A percentile compares a stretch with the other conserved stretches of the same genome.
phyloP scores from a whole-genome alignment of 2,113 vertebrate species.

The Malurus cyaneus region DNA sequence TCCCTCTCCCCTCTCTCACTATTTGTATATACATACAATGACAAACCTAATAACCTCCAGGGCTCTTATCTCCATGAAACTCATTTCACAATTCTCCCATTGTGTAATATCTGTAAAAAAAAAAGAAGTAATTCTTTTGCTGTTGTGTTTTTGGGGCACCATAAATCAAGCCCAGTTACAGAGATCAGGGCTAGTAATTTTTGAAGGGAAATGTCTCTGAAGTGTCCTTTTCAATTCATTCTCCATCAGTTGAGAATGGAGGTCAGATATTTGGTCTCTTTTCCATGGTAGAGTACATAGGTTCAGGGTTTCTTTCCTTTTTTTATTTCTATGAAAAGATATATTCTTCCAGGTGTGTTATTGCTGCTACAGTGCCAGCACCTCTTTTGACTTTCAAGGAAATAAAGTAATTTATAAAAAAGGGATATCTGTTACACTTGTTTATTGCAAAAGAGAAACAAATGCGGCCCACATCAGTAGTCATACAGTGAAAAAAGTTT shows the following conservation, averaged over 20 bases:
- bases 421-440: not conserved
- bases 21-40: not conserved
- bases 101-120: not conserved
- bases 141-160: not conserved
- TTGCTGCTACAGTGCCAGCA: not conserved
- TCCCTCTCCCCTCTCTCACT: not conserved
- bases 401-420: not conserved
- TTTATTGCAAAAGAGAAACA: not conserved
- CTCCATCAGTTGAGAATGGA: not conserved
- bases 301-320: not conserved
- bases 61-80: conserved; percentile 32
- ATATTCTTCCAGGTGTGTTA: not conserved
- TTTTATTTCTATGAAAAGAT: not conserved
- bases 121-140: not conserved
- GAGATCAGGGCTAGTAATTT: conserved; percentile 49
- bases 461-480: not conserved
- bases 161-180: not conserved
- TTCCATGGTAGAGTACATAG: not conserved
- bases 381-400: not conserved
- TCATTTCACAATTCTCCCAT: conserved; percentile 43
- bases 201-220: conserved; percentile 24
- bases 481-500: not conserved
- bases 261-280: not conserved
- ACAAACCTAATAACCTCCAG: conserved; percentile 41
- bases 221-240: conserved; percentile 30